Evolutionary conservation across 2,888 invertebrate genomes (phyloP), one percentile per base, ranked within the genome.

Genomic region (Rotaria macrura): DNA sequence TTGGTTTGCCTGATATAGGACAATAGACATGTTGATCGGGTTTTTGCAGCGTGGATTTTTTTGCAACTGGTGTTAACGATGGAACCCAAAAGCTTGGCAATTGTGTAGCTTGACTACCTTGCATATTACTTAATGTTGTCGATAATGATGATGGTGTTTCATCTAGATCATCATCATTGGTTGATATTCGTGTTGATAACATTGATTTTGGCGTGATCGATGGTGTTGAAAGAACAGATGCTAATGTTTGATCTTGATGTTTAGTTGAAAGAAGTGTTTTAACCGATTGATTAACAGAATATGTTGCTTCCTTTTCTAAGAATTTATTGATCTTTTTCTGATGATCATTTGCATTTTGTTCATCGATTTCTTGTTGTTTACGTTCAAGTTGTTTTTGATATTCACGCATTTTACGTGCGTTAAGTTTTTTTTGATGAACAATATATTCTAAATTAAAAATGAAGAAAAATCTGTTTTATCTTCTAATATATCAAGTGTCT

Each of bases 31-130:
- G 29, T 54, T 84, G 52, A 83, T 84, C 86, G 6, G 85, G 85
- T 47, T 86, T 86, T 47, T 85, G 85, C 34, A 84, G 29, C 6
- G 29, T 40, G 25, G 93, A 92, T 87, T 93, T 91, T 88, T 94
- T 94, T 0, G 96, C 95, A 89, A 94, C 94, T 0, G 97, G 97
- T 20, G 96, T 94, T 90, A 96, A 94, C 0, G 95, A 94, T 0
- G 99, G 98, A 86, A 98, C 93, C 98, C 98, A 98, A 91, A 97
- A 98, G 91, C 96, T 96, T 0, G 97, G 97, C 83, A 97, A 91
- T 87, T 94, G 92, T 89, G 95, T 95, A 86, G 95, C 94, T 89
- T 94, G 93, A 0, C 94, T 94, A 88, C 94, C 93, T 0, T 93
- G 92, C 93, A 95, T 94, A 89, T 96, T 96, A 86, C 79, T 55